Percentiles rank a stretch among this genome's conserved stretches.
phyloP scores from a whole-genome alignment of 2,797 vertebrate genomes.

The Pachyuromys duprasi region DNA sequence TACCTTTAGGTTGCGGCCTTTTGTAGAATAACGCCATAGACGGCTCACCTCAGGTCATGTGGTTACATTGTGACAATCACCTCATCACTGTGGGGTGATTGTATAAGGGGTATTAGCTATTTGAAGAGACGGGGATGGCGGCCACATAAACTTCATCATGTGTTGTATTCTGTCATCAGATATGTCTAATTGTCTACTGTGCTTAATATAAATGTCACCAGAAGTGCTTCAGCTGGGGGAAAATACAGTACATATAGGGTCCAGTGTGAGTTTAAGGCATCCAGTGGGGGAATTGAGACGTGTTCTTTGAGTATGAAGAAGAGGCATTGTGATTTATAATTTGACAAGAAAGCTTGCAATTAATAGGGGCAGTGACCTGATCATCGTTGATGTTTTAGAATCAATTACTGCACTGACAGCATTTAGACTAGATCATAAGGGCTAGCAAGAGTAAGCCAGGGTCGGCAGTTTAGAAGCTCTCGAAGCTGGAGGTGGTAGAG shows the following conservation, averaged over 20 bases:
- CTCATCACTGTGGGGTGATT: too few species aligned
- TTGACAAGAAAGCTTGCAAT: slow-evolving; percentile 11
- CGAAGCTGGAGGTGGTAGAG: background rate
- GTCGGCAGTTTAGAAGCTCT: background rate
- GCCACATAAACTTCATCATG: background rate
- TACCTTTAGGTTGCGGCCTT: background rate
- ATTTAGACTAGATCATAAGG: background rate
- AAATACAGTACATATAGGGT: background rate
- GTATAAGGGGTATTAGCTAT: background rate
- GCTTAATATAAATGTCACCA: background rate
- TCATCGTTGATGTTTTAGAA: background rate
- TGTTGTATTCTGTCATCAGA: background rate
- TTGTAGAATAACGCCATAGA: background rate
- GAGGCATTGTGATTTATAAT: background rate
- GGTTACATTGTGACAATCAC: background rate
- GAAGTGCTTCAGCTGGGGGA: background rate
- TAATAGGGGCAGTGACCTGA: background rate
- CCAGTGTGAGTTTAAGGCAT: background rate
- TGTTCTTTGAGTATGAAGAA: background rate
- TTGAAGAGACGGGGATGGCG: background rate
- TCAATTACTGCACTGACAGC: background rate
- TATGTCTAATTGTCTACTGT: background rate
- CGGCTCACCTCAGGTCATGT: background rate
- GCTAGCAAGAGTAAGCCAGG: background rate
- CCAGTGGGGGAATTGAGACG: background rate